A percentile compares a stretch with the other conserved stretches of the same genome.
phyloP scores from a whole-genome alignment of 2,797 vertebrate species.

The Harpagifer antarcticus region DNA sequence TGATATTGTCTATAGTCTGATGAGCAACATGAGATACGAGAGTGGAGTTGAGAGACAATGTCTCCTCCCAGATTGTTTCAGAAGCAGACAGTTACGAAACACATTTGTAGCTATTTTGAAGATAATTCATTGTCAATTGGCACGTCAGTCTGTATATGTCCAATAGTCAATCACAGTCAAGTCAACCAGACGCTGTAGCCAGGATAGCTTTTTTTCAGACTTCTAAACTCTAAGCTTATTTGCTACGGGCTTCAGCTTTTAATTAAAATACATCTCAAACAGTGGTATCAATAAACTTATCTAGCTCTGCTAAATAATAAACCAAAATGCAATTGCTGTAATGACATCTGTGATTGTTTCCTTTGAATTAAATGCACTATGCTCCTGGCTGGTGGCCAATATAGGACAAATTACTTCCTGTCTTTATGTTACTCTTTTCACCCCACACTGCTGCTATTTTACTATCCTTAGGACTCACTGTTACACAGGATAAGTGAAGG shows the following conservation, averaged over 20 bases:
- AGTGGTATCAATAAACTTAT: not conserved
- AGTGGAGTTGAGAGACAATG: no score
- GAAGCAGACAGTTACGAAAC: no score
- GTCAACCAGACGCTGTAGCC: no score
- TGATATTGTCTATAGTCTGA: no score
- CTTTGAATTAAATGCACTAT: constrained; percentile 1
- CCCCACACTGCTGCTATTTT: not conserved
- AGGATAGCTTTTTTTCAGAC: no score
- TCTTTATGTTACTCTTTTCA: constrained; percentile 4
- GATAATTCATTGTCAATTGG: no score
- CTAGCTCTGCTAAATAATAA: not conserved
- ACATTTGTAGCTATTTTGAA: no score
- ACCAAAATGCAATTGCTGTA: not conserved
- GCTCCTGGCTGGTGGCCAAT: not conserved
- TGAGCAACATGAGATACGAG: no score
- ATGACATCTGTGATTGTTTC: not conserved
- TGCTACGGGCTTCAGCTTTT: not conserved
- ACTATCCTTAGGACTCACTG: not conserved
- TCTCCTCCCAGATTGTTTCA: no score
- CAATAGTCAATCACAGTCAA: no score
- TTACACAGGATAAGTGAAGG: constrained; percentile 17
- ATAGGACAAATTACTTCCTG: not conserved
- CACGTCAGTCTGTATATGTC: no score
- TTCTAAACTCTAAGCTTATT: no score
- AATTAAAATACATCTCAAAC: not conserved